Conservation (phyloP, 2,113 vertebrate genomes). For the Platysteira castanea region DNA sequence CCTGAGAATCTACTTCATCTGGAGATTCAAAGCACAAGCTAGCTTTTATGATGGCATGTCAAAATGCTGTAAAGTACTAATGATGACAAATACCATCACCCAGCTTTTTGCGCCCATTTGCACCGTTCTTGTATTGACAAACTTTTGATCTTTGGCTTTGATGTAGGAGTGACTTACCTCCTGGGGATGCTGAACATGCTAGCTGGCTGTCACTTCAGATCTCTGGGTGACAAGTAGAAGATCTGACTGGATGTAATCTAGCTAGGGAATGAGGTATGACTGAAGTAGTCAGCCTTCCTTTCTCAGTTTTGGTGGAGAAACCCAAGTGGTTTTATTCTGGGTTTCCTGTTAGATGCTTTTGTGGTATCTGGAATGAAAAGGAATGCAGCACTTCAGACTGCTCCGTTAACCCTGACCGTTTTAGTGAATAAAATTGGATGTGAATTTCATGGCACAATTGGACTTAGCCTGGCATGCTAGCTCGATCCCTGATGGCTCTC, state of each 20-base stretch:
- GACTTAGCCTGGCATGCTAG: not conserved
- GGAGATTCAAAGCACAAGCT: not conserved
- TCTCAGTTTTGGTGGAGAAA: not conserved
- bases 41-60: not conserved
- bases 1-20: not conserved
- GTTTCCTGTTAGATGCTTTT: not conserved
- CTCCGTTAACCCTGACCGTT: not conserved
- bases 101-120: not conserved
- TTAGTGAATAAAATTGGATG: not conserved
- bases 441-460: not conserved
- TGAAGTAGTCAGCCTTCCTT: not conserved
- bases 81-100: not conserved
- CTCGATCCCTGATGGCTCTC: not conserved
- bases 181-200: not conserved
- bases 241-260: not conserved
- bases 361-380: not conserved
- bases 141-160: not conserved
- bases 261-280: not conserved
- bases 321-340: not conserved
- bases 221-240: not conserved
- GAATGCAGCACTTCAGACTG: accelerated
- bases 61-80: not conserved
- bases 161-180: not conserved
- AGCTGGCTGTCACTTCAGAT: not conserved
- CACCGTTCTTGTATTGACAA: not conserved